Base-by-base conservation (phyloP, 92 coral and sea anemone genomes). In the Porites lobata region DNA sequence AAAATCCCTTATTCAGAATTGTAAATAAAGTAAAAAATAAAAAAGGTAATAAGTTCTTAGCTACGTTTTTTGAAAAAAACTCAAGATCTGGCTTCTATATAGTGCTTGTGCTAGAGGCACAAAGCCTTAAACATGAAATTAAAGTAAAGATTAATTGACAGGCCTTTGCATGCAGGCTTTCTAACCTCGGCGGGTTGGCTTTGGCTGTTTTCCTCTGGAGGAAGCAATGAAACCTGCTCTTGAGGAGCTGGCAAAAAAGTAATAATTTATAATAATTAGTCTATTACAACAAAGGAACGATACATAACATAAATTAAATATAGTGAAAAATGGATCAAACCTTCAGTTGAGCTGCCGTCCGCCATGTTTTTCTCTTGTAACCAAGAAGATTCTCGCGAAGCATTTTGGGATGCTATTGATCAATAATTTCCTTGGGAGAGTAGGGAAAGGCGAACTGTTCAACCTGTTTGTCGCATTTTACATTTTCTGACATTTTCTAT, bases 291-390 rank as follows among this genome's bases (percentile, higher is more conserved):
- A 51, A 22, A 22, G 24, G 50, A 8, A 13, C 63, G 56, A 75
- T 20, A n/a, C 14, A 9, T 38, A 69, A 67, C 1, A 73, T 50
- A 84, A 53, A 56, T 50, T 50, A 84, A 53, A 56, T 50, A 73
- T 50, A 73, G 22, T 73, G 29, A n/a, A 15, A 20, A 17, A 13
- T 17, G 5, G 4, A 0, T 24, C 59, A 32, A 70, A 67, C 83
- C 88, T 84, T 91, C 76, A 65, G 43, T 68, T 70, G 88, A 15
- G 74, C 81, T 81, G 24, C 88, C 80, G 96, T 92, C 98, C 98
- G 98, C 98, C 98, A 95, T 95, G 98, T 95, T 94, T 76, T 88
- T 73, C 73, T 86, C 84, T 85, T 89, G 98, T 95, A 76, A 90
- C 98, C 90, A 95, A 83, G 98, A 76, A 91, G 50, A 75, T 50